A percentile compares a stretch with the other conserved stretches of the same genome.
Conservation (phyloP, 2,888 invertebrate genomes). For the Neria commutata region DNA sequence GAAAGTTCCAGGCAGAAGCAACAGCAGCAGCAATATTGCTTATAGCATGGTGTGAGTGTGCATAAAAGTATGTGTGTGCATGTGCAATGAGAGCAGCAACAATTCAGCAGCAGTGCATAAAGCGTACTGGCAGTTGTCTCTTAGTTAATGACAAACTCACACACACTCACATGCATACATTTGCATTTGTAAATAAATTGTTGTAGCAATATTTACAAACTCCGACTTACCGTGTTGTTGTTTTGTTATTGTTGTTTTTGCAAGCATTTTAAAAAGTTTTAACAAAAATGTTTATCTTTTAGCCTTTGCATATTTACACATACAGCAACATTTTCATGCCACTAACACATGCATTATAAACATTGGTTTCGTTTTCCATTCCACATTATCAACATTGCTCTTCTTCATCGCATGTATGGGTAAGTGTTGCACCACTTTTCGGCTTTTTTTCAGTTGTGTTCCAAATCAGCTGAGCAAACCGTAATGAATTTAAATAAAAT, state of each 20-base stretch:
- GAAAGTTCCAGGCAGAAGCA: slow-evolving; percentile 1
- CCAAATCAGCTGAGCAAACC: too few species aligned
- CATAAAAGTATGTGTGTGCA: neutral
- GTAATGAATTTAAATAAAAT: too few species aligned
- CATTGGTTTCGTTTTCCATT: slow-evolving; percentile 2
- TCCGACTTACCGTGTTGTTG: slow-evolving; percentile 30
- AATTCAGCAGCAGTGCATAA: slow-evolving; percentile 53
- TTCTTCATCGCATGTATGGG: too few species aligned
- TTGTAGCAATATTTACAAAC: too few species aligned
- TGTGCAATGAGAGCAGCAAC: slow-evolving; percentile 27
- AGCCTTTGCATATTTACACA: too few species aligned
- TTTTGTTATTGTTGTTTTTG: slow-evolving; percentile 39
- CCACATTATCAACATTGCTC: neutral
- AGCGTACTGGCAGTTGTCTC: slow-evolving; percentile 40
- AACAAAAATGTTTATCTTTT: too few species aligned
- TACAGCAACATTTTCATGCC: too few species aligned
- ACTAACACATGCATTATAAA: too few species aligned
- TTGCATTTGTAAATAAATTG: too few species aligned
- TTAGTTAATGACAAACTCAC: neutral
- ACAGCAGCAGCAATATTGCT: neutral
- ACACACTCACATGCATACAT: neutral
- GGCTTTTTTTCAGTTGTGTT: too few species aligned
- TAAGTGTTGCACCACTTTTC: too few species aligned
- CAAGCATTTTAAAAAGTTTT: slow-evolving; percentile 16
- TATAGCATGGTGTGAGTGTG: neutral